Conservation (phyloP, 1,140 invertebrate species). For the Heliconius nattereri region DNA sequence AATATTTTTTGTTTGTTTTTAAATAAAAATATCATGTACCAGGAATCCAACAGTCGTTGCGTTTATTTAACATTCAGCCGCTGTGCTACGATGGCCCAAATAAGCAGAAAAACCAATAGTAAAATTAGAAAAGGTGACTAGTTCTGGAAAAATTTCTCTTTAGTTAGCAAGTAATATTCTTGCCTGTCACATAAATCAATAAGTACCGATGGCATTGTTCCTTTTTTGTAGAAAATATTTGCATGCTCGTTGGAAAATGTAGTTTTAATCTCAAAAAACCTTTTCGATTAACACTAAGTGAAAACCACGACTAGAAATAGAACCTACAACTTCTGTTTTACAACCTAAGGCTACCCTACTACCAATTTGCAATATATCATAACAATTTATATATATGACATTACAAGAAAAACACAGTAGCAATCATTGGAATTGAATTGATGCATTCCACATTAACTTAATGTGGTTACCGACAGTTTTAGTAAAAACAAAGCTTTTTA, state of each 20-base stretch:
- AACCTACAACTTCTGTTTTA: not conserved
- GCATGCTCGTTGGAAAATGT: too few relatives aligned
- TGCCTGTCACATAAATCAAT: not conserved
- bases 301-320: too few relatives aligned
- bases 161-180: not conserved
- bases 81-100: too few relatives aligned
- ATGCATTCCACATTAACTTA: conserved; percentile 38
- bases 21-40: too few relatives aligned
- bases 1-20: too few relatives aligned
- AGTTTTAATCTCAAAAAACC: too few relatives aligned
- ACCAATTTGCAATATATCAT: not conserved
- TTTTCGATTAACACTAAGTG: too few relatives aligned
- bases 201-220: too few relatives aligned
- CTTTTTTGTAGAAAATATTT: too few relatives aligned
- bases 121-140: not conserved
- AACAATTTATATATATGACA: not conserved
- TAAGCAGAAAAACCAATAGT: not conserved
- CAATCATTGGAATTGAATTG: conserved; percentile 26
- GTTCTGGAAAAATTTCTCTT: not conserved
- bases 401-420: not conserved
- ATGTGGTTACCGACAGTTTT: conserved; percentile 36
- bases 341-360: not conserved
- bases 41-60: too few relatives aligned
- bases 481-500: conserved; percentile 22
- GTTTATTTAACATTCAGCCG: too few relatives aligned